Conservation (phyloP, 2,113 vertebrate genomes). For the Colossoma macropomum region DNA sequence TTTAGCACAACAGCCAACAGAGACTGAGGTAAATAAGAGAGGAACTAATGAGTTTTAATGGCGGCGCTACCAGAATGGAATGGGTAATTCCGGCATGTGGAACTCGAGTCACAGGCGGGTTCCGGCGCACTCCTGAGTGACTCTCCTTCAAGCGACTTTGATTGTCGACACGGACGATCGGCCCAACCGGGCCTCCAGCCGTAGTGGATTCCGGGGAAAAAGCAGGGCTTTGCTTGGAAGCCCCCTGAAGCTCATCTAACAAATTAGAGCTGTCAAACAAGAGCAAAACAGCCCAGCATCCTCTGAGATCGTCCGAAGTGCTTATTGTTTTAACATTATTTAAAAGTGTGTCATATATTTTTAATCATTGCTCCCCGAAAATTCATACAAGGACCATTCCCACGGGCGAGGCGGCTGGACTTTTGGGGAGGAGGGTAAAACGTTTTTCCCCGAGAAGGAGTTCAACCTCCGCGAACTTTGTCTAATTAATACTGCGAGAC, state of each 20-base stretch:
- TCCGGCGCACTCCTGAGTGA: slow-evolving; percentile 76
- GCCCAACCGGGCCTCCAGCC: slow-evolving; percentile 24
- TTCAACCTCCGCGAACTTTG: slow-evolving; percentile 69
- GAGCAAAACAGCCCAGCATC: slow-evolving; percentile 58
- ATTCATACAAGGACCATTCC: slow-evolving; percentile 61
- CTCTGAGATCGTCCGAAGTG: slow-evolving; percentile 65
- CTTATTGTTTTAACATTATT: slow-evolving; percentile 78
- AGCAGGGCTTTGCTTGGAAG: slow-evolving; percentile 32
- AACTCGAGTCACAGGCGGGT: slow-evolving; percentile 76
- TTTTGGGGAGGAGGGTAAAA: slow-evolving; percentile 61
- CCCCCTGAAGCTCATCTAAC: slow-evolving; percentile 69
- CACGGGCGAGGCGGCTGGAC: slow-evolving; percentile 51
- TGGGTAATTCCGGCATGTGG: slow-evolving; percentile 72
- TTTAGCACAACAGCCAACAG: slow-evolving; percentile 76
- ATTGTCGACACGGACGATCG: slow-evolving; percentile 62
- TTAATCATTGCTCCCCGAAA: slow-evolving; percentile 72
- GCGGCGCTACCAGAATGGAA: slow-evolving; percentile 71
- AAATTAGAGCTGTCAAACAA: slow-evolving; percentile 73
- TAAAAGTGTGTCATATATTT: slow-evolving; percentile 74
- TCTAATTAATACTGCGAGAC: slow-evolving; percentile 76
- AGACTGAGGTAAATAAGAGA: slow-evolving; percentile 77
- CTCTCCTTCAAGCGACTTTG: slow-evolving; percentile 82
- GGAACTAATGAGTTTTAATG: slow-evolving; percentile 78
- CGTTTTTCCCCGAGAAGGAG: slow-evolving; percentile 69
- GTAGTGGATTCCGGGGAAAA: slow-evolving; percentile 46